Evolutionary conservation across 1,140 invertebrate species (phyloP).

Genomic region (Chironomus tepperi): DNA sequence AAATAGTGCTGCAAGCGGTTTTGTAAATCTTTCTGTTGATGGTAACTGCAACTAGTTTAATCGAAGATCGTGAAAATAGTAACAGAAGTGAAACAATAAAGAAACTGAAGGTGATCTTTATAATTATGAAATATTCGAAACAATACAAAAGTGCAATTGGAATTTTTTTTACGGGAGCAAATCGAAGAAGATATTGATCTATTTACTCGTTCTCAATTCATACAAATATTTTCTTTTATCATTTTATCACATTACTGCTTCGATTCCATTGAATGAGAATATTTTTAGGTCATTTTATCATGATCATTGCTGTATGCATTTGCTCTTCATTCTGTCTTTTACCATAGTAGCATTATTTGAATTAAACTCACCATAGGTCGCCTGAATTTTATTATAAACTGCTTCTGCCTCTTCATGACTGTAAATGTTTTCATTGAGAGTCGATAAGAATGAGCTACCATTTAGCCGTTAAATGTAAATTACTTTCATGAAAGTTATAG

Average conservation of each 20-base stretch:
- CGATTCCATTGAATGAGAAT: no score
- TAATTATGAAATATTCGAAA: background rate
- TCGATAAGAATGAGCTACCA: background rate
- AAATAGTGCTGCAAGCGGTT: constrained; percentile 6
- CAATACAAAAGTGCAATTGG: no score
- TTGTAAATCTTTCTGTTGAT: constrained; percentile 8
- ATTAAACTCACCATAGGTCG: no score
- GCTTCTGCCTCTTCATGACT: background rate
- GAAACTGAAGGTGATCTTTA: background rate
- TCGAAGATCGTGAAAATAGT: background rate
- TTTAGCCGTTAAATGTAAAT: constrained; percentile 14
- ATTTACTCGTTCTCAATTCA: no score
- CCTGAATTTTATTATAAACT: background rate
- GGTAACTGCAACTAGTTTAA: constrained; percentile 12
- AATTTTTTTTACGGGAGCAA: no score
- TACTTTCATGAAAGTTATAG: background rate
- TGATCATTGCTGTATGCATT: no score
- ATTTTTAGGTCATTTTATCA: no score
- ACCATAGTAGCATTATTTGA: no score
- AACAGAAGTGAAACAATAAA: background rate
- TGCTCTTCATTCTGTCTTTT: no score
- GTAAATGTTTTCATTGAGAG: background rate
- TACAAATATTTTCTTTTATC: no score
- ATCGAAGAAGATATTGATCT: no score
- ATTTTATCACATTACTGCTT: no score